Evolutionary conservation across 1,140 invertebrate species (phyloP), one percentile per base, ranked within the genome.

Genomic region (Zaprionus lachaisei): DNA sequence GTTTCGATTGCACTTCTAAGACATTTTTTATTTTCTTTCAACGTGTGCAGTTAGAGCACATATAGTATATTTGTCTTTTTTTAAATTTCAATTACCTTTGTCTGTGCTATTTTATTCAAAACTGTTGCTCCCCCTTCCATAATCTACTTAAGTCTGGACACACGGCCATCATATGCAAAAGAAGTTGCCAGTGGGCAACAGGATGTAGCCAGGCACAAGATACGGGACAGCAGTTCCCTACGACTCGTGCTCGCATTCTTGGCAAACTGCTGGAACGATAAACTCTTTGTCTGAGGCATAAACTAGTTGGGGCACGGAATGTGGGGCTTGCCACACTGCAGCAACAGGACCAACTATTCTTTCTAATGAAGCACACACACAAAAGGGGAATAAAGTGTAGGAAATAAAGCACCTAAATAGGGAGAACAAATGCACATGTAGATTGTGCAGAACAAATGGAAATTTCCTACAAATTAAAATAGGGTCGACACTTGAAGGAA

Each of bases 61-160:
- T 72, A n/a, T n/a, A n/a, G n/a, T 68, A 58, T 76, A 65, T 34
- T 26, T 61, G 49, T 44, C 63, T 54, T 79, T 79, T 79, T 79
- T 72, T 79, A 66, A 75, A 76, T 79, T 86, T 75, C 67, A 81
- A 85, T 81, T 83, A 74, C 72, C 72, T 72, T 80, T 82, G 66
- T 66, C 58, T 41, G 55, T 14, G 38, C 26, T 49, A 5, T 28
- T 34, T 17, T 5, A 20, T 2, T 38, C 2, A 22, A 31, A 22
- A 61, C 22, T 38, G 14, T 3, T 6, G 20, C 26, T 26, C 38
- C 47, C 28, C 14, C 14, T 34, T 22, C 20, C 22, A 64, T 51
- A 64, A 63, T 75, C 31, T 44, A 71, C 54, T 71, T 71, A 63
- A 34, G 58, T 41, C 68, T 24, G n/a, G 2, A 5, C 41, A 44